Conservation (phyloP, 1,140 invertebrate species). For the Hydropsyche tenuis region DNA sequence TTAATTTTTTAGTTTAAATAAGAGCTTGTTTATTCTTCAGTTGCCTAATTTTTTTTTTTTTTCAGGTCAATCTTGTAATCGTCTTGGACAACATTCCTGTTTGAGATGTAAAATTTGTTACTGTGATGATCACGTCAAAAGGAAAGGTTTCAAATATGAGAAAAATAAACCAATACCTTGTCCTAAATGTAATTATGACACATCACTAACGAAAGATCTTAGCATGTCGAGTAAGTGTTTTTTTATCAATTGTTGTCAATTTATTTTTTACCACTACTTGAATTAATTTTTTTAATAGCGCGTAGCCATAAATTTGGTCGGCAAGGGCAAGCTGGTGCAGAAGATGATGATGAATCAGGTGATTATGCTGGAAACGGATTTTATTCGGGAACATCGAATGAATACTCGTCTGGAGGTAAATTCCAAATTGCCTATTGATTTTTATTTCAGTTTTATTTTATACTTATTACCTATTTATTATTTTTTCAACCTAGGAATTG, state of each 20-base stretch:
- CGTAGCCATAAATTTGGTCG: constrained; percentile 83
- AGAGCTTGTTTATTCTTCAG: not conserved
- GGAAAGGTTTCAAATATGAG: constrained; percentile 92
- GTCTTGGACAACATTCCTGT: constrained; percentile 92
- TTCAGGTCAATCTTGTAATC: constrained; percentile 89
- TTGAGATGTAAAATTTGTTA: constrained; percentile 94
- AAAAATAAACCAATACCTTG: constrained; percentile 90
- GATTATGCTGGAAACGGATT: constrained; percentile 55
- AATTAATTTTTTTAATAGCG: constrained; percentile 64
- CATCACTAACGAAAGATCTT: constrained; percentile 90
- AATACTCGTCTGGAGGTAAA: constrained; percentile 49
- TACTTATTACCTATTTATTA: constrained; percentile 1
- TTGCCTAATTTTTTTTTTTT: constrained; percentile 1
- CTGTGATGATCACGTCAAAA: constrained; percentile 94
- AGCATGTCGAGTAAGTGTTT: constrained; percentile 88
- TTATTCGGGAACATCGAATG: constrained; percentile 49
- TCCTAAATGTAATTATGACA: constrained; percentile 92
- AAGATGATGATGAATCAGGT: constrained; percentile 67
- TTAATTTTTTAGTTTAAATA: constrained; percentile 36
- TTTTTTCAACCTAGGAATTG: constrained; percentile 43
- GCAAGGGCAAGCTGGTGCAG: constrained; percentile 69
- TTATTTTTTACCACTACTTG: too few relatives aligned
- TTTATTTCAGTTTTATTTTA: not conserved
- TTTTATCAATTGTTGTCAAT: not conserved
- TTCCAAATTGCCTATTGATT: not conserved